Evolutionary conservation across 64 coral and sea anemone genomes (phyloP).

Genomic region (Anthopleura sola): DNA sequence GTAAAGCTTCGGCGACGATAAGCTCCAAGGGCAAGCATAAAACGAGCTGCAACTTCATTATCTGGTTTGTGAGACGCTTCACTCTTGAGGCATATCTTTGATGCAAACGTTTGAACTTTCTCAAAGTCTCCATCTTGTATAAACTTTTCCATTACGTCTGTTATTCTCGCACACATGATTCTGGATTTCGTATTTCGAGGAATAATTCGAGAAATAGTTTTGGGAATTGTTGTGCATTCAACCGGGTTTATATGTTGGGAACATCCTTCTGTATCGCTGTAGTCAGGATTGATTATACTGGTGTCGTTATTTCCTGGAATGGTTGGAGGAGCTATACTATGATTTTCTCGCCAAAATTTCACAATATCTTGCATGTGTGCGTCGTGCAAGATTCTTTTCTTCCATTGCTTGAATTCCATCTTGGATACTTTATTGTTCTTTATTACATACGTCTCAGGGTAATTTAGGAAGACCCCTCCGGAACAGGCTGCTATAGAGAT

Average conservation of each 20-base stretch:
- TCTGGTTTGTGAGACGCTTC: conserved; percentile 10
- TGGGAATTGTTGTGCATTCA: background rate
- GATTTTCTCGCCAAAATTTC: conserved; percentile 32
- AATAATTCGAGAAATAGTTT: background rate
- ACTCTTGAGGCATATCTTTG: conserved; percentile 10
- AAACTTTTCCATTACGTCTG: conserved; percentile 24
- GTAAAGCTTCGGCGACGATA: conserved; percentile 30
- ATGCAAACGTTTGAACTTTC: conserved; percentile 22
- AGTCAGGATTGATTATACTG: background rate
- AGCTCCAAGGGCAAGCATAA: conserved; percentile 39
- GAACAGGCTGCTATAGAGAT: conserved; percentile 9
- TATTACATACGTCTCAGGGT: conserved; percentile 28
- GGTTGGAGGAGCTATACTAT: background rate
- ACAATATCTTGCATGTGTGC: conserved; percentile 34
- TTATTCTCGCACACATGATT: conserved; percentile 5
- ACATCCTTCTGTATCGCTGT: background rate
- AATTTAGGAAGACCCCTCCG: conserved; percentile 28
- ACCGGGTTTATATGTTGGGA: background rate
- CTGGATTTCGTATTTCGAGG: conserved; percentile 1
- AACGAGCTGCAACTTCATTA: conserved; percentile 32
- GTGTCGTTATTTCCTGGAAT: background rate
- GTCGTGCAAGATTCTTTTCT: conserved; percentile 32
- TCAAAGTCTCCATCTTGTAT: conserved; percentile 48
- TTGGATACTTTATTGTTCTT: background rate
- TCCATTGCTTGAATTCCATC: conserved; percentile 31